A percentile compares a stretch with the other conserved stretches of the same genome.
phyloP scores from a whole-genome alignment of 1,140 invertebrate genomes.

The Cecropterus lyciades region DNA sequence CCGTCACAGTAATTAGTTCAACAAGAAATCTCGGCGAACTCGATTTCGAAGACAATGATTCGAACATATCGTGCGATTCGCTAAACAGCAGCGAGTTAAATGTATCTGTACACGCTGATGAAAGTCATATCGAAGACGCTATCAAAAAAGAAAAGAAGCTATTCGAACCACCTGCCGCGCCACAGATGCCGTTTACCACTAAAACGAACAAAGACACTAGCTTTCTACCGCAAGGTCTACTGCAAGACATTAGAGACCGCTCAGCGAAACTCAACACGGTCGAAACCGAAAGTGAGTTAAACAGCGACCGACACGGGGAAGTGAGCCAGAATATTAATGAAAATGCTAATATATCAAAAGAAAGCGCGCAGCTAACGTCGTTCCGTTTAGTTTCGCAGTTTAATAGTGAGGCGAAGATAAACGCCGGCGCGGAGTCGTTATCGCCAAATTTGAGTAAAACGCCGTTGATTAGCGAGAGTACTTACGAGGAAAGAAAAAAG shows the following conservation, averaged over 20 bases:
- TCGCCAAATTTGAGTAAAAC: constrained; percentile 62
- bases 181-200: constrained; percentile 58
- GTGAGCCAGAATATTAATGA: constrained; percentile 73
- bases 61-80: constrained; percentile 89
- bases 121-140: constrained; percentile 73
- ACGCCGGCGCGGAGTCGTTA: constrained; percentile 64
- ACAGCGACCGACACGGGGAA: constrained; percentile 56
- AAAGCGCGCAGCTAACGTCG: constrained; percentile 78
- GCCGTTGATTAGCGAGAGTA: constrained; percentile 86
- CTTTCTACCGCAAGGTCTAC: constrained; percentile 85
- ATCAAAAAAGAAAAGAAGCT: constrained; percentile 76
- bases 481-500: constrained; percentile 87
- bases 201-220: constrained; percentile 72
- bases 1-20: constrained; percentile 79
- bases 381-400: constrained; percentile 82
- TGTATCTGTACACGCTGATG: constrained; percentile 75
- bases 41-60: constrained; percentile 88
- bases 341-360: constrained; percentile 76
- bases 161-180: constrained; percentile 58
- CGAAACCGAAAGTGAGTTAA: constrained; percentile 72
- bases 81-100: constrained; percentile 87
- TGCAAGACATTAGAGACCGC: constrained; percentile 86
- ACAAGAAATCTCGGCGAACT: constrained; percentile 83
- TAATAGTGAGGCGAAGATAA: constrained; percentile 71
- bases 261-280: constrained; percentile 78